Conservation (phyloP, 2,797 vertebrate species). For the Gallinago solitaria region DNA sequence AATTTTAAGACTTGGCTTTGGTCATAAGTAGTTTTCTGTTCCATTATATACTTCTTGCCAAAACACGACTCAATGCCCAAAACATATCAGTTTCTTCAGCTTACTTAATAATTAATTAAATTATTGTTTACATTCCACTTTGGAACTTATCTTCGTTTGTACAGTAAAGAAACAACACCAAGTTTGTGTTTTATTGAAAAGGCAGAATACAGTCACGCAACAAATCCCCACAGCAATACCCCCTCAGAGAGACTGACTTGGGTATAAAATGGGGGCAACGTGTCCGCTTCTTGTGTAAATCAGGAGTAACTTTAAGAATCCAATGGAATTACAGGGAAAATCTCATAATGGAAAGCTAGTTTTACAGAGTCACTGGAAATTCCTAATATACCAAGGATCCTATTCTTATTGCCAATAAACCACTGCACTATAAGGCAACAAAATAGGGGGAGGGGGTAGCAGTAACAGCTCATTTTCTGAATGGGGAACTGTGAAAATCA, state of each 20-base stretch:
- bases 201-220: background rate
- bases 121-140: constrained; percentile 45
- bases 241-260: background rate
- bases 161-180: background rate
- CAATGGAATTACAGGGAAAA: background rate
- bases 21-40: constrained; percentile 27
- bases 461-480: background rate
- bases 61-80: constrained; percentile 11
- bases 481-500: background rate
- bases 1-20: constrained; percentile 47
- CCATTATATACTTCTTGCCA: constrained; percentile 30
- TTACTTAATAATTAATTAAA: constrained; percentile 55
- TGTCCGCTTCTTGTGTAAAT: background rate
- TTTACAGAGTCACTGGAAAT: background rate
- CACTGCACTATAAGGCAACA: background rate
- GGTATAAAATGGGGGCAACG: background rate
- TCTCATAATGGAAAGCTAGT: background rate
- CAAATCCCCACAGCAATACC: background rate
- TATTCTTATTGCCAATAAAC: background rate
- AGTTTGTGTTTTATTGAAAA: background rate
- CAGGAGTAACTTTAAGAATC: background rate
- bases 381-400: background rate
- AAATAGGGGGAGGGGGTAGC: background rate
- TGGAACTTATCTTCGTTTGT: constrained; percentile 28
- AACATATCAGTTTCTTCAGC: constrained; percentile 35